A percentile compares a stretch with the other conserved stretches of the same genome.
Conservation (phyloP, 2,888 invertebrate genomes). For the Steromphala cineraria region DNA sequence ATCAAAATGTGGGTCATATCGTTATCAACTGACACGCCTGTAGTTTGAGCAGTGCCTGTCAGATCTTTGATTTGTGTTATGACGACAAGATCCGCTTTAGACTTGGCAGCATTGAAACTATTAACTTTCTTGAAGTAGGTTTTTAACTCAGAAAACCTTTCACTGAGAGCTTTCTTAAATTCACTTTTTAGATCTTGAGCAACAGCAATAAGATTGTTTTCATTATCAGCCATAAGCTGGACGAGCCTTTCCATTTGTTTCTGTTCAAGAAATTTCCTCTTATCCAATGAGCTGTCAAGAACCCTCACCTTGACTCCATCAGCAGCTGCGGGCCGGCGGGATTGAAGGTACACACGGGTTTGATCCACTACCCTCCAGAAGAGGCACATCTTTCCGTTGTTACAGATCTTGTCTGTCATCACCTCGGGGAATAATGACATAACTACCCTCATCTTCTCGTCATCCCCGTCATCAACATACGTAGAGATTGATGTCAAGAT, state of each 20-base stretch:
- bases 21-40: background rate
- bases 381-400: slow-evolving; percentile 5
- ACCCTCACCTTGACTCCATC: background rate
- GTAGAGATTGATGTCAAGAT: background rate
- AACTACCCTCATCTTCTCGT: background rate
- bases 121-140: background rate
- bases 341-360: background rate
- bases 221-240: background rate
- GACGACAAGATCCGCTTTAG: background rate
- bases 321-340: background rate
- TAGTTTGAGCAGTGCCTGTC: background rate
- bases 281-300: background rate
- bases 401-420: background rate
- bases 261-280: background rate
- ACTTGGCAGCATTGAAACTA: background rate
- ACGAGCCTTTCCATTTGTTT: slow-evolving; percentile 1
- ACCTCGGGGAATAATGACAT: background rate
- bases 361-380: slow-evolving; percentile 9
- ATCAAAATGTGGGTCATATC: background rate
- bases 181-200: background rate
- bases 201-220: background rate
- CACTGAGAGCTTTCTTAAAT: background rate
- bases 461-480: background rate
- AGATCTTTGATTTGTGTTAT: background rate
- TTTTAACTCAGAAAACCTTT: slow-evolving; percentile 1